Percentiles rank a stretch among this genome's conserved stretches.
Conservation (phyloP, 2,888 invertebrate species). For the Therioaphis trifolii region DNA sequence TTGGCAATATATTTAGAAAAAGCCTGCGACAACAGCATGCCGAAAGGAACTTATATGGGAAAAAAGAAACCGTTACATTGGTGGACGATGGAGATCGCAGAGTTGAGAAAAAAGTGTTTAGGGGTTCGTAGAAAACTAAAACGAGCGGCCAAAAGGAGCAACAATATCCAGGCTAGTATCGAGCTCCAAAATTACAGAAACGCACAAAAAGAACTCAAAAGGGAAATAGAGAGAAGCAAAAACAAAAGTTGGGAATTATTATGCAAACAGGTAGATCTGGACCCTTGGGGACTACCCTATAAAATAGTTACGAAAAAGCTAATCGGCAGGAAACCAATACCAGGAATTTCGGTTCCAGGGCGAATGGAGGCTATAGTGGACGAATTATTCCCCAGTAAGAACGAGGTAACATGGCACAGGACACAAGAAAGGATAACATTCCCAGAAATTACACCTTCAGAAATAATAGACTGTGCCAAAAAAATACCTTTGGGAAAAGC, state of each 20-base stretch:
- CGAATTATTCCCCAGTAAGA: not conserved
- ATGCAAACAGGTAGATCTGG: not conserved
- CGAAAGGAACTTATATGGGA: not conserved
- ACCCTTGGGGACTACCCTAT: not conserved
- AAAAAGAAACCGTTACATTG: not conserved
- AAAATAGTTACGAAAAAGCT: not conserved
- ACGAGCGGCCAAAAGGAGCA: not conserved
- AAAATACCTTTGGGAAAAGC: not conserved
- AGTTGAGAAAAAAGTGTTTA: not conserved
- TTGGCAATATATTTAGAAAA: not conserved
- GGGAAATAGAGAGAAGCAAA: not conserved
- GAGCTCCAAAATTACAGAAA: constrained; percentile 1
- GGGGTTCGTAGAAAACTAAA: not conserved
- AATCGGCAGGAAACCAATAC: not conserved
- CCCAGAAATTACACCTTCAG: not conserved
- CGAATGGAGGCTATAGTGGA: not conserved
- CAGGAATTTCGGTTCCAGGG: not conserved
- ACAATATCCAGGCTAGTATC: not conserved
- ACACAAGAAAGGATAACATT: not conserved
- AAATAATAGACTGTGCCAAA: not conserved
- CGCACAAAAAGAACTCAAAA: constrained; percentile 2
- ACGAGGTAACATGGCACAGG: not conserved
- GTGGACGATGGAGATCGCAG: not conserved
- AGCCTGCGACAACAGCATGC: not conserved
- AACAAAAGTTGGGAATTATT: not conserved